A percentile compares a stretch with the other conserved stretches of the same genome.
phyloP scores from a whole-genome alignment of 2,113 vertebrate genomes.

The Hoplias malabaricus region DNA sequence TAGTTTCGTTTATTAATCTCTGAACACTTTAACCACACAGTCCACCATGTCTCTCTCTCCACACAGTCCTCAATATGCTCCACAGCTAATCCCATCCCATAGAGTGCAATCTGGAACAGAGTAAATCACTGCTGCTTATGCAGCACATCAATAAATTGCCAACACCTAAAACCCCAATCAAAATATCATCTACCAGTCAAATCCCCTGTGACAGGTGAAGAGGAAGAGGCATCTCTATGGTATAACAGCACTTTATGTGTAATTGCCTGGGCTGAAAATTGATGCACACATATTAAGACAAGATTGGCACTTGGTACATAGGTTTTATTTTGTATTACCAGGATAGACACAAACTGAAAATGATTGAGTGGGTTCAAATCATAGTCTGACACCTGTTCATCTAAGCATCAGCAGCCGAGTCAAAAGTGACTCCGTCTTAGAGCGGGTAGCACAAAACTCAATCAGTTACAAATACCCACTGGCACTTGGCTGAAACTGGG shows the following conservation, averaged over 20 bases:
- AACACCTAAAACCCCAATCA: slow-evolving; percentile 16
- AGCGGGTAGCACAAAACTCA: slow-evolving; percentile 70
- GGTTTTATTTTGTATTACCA: too few species aligned
- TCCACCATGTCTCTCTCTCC: too few species aligned
- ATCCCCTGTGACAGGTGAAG: slow-evolving; percentile 10
- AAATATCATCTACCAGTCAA: slow-evolving; percentile 39
- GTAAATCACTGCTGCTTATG: too few species aligned
- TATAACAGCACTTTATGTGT: too few species aligned
- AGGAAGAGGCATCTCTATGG: slow-evolving; percentile 16
- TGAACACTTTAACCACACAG: too few species aligned
- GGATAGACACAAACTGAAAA: slow-evolving; percentile 33
- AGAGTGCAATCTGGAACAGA: too few species aligned
- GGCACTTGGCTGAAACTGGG: slow-evolving; percentile 75
- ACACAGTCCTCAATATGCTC: too few species aligned
- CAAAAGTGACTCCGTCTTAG: slow-evolving; percentile 70
- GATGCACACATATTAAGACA: too few species aligned
- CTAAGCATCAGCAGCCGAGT: slow-evolving; percentile 69
- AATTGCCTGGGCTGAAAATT: too few species aligned
- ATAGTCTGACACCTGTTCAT: slow-evolving; percentile 74
- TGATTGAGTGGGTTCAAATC: slow-evolving; percentile 76
- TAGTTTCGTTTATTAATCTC: too few species aligned
- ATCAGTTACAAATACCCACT: slow-evolving; percentile 67
- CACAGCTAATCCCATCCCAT: too few species aligned
- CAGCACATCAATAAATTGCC: slow-evolving; percentile 26
- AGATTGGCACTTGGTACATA: too few species aligned